Conservation (phyloP, 2,888 invertebrate species). For the Thumatha senex region DNA sequence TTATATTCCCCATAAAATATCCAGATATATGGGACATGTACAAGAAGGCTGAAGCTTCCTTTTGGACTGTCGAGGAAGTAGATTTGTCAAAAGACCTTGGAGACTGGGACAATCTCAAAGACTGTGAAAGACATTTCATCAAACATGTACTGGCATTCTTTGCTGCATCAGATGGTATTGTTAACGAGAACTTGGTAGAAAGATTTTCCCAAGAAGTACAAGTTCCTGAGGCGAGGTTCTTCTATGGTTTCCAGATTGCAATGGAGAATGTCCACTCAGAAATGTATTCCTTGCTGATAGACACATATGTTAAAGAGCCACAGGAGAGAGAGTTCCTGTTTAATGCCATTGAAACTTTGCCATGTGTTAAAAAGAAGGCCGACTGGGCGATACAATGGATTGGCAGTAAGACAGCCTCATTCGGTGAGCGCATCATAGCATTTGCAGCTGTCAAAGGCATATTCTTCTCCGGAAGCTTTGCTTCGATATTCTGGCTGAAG, state of each 20-base stretch:
- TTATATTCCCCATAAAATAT: conserved; percentile 97
- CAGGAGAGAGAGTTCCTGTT: conserved; percentile 95
- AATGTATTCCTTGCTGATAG: conserved; percentile 99
- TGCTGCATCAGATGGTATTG: conserved; percentile 99
- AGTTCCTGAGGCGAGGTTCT: conserved; percentile 97
- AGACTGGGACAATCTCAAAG: conserved; percentile 94
- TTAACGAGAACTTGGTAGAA: conserved; percentile 99
- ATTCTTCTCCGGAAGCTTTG: no score
- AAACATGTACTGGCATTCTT: conserved; percentile 99
- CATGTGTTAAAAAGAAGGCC: conserved; percentile 98
- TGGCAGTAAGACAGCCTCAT: conserved; percentile 91
- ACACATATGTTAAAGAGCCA: conserved; percentile 96
- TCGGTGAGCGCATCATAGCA: no score
- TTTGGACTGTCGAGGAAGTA: conserved; percentile 99
- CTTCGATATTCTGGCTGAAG: no score
- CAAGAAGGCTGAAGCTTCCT: conserved; percentile 99
- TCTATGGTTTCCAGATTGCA: conserved; percentile 99
- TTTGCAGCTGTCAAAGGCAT: no score
- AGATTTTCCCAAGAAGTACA: conserved; percentile 99
- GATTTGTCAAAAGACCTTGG: conserved; percentile 94
- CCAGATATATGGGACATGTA: conserved; percentile 99
- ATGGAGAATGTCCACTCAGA: conserved; percentile 99
- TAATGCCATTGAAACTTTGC: conserved; percentile 98
- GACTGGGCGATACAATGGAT: conserved; percentile 99
- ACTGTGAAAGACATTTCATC: conserved; percentile 96